Evolutionary conservation across 1,140 invertebrate species (phyloP), one percentile per base, ranked within the genome.

Genomic region (Drosophila parabipectinata): DNA sequence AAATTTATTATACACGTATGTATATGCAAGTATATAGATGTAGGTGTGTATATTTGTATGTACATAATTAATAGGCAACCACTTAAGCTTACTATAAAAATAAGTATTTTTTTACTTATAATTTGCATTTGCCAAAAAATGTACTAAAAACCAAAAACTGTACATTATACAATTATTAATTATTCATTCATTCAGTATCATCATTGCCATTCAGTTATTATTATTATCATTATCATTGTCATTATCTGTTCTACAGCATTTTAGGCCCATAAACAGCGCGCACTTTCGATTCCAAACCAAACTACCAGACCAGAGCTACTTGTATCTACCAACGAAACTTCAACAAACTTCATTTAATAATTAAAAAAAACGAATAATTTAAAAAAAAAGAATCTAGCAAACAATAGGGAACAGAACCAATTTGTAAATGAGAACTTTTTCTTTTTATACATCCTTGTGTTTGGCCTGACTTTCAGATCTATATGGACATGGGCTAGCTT

Each of bases 41-140:
- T 58, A 45, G 58, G 55, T 69, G 26, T 82, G 24, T 78, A 60
- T 76, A 59, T 57, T 57, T 64, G 58, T 85, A 85, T 85, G 59
- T 85, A 85, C 82, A 85, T 87, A 87, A 81, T 87, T 87, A 85
- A 71, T 87, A 84, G 81, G 81, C 81, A 84, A 84, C 81, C 81
- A 85, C 81, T 84, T 87, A 84, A 78, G 82, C 69, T 67, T 81
- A 87, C 61, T 82, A 80, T 74, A 85, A 77, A 85, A 85, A 85
- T 75, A 81, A 75, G 71, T 87, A 75, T 64, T 71, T 60, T 60
- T 78, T 72, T 74, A 61, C 30, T 73, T 68, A 77, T 68, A 77
- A 77, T 52, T 28, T 85, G 59, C 44, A 66, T 44, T 77, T 78
- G 82, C 77, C 61, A 74, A 48, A 73, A 64, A 78, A 72, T 78